phyloP scores from a whole-genome alignment of 2,797 vertebrate genomes.

The Masticophis lateralis region DNA sequence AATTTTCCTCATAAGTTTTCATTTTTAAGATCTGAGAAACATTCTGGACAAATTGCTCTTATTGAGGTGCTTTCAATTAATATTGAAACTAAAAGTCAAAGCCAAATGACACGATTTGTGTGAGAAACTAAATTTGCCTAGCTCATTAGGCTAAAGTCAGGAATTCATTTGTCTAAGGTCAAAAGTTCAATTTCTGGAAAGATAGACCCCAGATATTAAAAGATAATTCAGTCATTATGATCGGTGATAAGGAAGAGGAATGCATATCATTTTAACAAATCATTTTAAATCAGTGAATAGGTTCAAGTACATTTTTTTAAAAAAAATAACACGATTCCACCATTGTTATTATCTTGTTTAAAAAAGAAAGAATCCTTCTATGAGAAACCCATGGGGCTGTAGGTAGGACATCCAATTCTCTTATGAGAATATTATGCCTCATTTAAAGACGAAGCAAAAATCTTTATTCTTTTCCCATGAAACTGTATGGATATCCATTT shows the following conservation, averaged over 20 bases:
- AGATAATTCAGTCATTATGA: not conserved
- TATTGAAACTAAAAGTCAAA: constrained; percentile 1
- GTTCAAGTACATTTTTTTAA: not conserved
- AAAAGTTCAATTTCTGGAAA: not conserved
- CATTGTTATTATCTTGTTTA: not conserved
- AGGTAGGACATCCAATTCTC: not conserved
- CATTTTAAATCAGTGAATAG: not conserved
- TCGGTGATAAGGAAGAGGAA: not conserved
- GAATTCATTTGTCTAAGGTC: constrained; percentile 8
- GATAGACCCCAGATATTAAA: not conserved
- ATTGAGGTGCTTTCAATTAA: constrained; percentile 20
- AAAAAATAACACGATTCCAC: not conserved
- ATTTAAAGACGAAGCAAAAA: not conserved
- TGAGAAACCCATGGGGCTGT: not conserved
- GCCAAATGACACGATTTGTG: constrained; percentile 25
- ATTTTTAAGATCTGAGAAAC: constrained; percentile 33
- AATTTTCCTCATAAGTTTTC: constrained; percentile 22
- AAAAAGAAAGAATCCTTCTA: not conserved
- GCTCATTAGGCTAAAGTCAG: not conserved
- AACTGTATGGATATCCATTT: not conserved
- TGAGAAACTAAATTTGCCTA: not conserved
- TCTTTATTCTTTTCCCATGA: not conserved
- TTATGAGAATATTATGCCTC: not conserved
- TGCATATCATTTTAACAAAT: no score
- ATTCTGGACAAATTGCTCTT: constrained; percentile 38